phyloP scores from a whole-genome alignment of 2,797 vertebrate genomes.

The Sebastes umbrosus region DNA sequence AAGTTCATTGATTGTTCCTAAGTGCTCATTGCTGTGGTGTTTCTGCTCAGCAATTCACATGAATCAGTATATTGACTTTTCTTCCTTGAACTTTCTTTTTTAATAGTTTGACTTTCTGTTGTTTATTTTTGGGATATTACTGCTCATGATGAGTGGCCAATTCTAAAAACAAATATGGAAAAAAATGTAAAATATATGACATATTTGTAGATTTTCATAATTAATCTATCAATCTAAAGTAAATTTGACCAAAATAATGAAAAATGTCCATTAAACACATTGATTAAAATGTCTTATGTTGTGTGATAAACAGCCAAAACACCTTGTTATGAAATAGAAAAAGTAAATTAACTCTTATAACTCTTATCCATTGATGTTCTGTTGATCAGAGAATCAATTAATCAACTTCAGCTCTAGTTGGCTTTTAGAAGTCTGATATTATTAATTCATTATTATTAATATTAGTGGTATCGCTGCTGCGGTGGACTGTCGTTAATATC shows the following conservation, averaged over 20 bases:
- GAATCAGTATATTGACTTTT: background rate
- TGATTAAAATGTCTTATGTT: background rate
- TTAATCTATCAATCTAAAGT: background rate
- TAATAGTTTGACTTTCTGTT: background rate
- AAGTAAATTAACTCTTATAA: background rate
- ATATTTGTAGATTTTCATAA: background rate
- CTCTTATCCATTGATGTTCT: background rate
- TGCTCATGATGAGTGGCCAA: background rate
- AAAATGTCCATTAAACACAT: background rate
- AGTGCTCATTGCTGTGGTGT: background rate
- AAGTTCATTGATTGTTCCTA: background rate
- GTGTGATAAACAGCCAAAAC: background rate
- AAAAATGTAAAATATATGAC: background rate
- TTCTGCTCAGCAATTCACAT: background rate
- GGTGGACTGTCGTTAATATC: constrained; percentile 11
- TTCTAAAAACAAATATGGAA: background rate
- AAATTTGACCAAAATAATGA: background rate
- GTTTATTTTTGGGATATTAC: background rate
- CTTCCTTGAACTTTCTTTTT: too few relatives aligned
- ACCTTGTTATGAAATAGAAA: background rate
- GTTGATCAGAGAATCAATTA: background rate
- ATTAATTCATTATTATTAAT: constrained; percentile 1
- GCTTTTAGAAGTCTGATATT: background rate
- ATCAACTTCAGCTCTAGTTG: background rate
- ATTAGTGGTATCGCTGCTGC: background rate